Evolutionary conservation across 2,797 vertebrate species (phyloP).

Genomic region (Carcharodon carcharias): DNA sequence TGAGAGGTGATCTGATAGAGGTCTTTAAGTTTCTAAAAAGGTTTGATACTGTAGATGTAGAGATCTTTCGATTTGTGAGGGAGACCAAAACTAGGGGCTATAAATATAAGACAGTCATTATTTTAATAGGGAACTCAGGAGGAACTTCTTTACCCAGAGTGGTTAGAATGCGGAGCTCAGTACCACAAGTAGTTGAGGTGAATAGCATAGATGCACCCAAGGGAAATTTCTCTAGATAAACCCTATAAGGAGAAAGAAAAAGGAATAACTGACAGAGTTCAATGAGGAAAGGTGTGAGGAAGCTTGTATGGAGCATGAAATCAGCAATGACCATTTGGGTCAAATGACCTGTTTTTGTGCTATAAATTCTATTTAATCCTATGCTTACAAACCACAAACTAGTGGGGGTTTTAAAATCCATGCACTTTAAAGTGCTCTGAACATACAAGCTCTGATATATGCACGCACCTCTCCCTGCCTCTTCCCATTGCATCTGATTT

Average conservation of each 20-base stretch:
- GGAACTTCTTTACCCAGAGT: background rate
- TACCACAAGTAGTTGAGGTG: background rate
- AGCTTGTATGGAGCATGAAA: background rate
- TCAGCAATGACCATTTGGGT: background rate
- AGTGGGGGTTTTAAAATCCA: background rate
- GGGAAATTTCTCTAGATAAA: background rate
- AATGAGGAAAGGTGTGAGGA: background rate
- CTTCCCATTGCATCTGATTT: slow-evolving; percentile 54
- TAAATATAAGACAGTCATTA: background rate
- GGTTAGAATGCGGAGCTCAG: background rate
- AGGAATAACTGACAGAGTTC: background rate
- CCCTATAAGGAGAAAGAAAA: background rate
- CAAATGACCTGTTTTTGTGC: background rate
- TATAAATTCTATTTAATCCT: background rate
- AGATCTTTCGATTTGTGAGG: background rate
- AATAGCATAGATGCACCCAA: background rate
- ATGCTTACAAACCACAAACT: background rate
- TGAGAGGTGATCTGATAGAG: background rate
- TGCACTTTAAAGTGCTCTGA: background rate
- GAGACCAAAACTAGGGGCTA: background rate
- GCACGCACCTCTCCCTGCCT: slow-evolving; percentile 66
- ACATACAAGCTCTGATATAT: background rate
- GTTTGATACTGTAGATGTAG: background rate
- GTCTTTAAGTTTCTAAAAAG: background rate
- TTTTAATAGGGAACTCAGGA: background rate